phyloP scores from a whole-genome alignment of 2,888 invertebrate genomes.

The Pseudoips prasinana region DNA sequence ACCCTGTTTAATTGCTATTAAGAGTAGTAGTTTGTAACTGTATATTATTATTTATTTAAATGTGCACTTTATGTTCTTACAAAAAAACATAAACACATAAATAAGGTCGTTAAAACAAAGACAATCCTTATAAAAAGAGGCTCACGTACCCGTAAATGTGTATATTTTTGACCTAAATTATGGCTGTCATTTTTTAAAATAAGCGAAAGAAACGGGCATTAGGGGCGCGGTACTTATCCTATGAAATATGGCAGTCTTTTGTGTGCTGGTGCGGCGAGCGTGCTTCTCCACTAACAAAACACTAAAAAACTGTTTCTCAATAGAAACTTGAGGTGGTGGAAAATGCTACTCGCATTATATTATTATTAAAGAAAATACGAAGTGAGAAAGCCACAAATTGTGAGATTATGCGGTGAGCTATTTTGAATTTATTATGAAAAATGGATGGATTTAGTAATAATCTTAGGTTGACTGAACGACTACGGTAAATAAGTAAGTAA shows the following conservation, averaged over 20 bases:
- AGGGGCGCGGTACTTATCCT: conserved; percentile 30
- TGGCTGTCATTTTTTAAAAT: conserved; percentile 25
- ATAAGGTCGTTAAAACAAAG: too few species aligned
- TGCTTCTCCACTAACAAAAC: conserved; percentile 14
- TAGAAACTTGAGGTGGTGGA: conserved; percentile 9
- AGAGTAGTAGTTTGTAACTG: too few species aligned
- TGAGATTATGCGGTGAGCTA: too few species aligned
- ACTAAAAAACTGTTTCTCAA: conserved; percentile 9
- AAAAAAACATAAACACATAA: not conserved
- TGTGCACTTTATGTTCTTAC: too few species aligned
- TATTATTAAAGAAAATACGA: conserved; percentile 1
- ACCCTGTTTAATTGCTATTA: too few species aligned
- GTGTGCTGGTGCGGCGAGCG: conserved; percentile 21
- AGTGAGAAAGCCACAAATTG: not conserved
- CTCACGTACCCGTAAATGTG: too few species aligned
- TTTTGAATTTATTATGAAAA: too few species aligned
- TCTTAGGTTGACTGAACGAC: too few species aligned
- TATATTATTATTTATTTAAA: too few species aligned
- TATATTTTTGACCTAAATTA: conserved; percentile 20
- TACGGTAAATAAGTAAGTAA: too few species aligned
- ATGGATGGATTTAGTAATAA: too few species aligned
- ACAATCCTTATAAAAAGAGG: too few species aligned
- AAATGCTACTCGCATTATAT: conserved; percentile 12
- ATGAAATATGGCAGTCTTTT: conserved; percentile 35
- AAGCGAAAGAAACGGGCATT: conserved; percentile 34